A percentile compares a stretch with the other conserved stretches of the same genome.
Conservation (phyloP, 2,888 invertebrate species). For the Cyclophora albipunctata region DNA sequence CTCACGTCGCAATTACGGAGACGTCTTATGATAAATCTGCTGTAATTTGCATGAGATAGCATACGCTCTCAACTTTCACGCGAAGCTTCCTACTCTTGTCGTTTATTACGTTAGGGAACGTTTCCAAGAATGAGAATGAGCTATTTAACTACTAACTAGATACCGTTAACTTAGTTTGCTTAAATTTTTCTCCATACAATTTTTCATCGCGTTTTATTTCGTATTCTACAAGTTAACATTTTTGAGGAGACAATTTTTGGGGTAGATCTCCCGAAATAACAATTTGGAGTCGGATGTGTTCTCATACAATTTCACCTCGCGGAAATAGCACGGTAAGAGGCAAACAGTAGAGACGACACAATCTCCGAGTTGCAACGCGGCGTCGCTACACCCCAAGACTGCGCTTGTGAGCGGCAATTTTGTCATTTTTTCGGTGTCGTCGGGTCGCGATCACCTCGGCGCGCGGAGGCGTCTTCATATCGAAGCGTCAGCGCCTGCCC, state of each 20-base stretch:
- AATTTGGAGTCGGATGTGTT: slow-evolving; percentile 52
- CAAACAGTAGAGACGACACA: slow-evolving; percentile 68
- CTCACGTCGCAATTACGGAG: slow-evolving; percentile 75
- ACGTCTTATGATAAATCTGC: slow-evolving; percentile 75
- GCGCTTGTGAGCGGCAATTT: slow-evolving; percentile 61
- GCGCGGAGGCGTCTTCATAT: slow-evolving; percentile 50
- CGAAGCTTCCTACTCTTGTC: slow-evolving; percentile 70
- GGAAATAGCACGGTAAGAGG: slow-evolving; percentile 68
- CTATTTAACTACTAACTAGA: slow-evolving; percentile 69
- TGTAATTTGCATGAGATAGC: slow-evolving; percentile 76
- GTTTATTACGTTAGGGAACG: slow-evolving; percentile 72
- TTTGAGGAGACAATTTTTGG: slow-evolving; percentile 33
- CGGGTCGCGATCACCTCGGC: slow-evolving; percentile 24
- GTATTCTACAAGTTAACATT: slow-evolving; percentile 24
- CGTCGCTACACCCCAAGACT: slow-evolving; percentile 64
- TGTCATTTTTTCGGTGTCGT: slow-evolving; percentile 59
- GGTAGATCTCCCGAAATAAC: slow-evolving; percentile 45
- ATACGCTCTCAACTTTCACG: slow-evolving; percentile 75
- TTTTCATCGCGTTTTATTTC: slow-evolving; percentile 28
- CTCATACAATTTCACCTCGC: slow-evolving; percentile 57
- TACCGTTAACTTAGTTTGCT: slow-evolving; percentile 53
- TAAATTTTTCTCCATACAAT: slow-evolving; percentile 29
- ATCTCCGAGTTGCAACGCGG: slow-evolving; percentile 68
- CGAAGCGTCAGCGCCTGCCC: slow-evolving; percentile 62
- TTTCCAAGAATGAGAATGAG: slow-evolving; percentile 72